Base-by-base conservation (phyloP, 2,888 invertebrate species). In the Orthosia cruda region DNA sequence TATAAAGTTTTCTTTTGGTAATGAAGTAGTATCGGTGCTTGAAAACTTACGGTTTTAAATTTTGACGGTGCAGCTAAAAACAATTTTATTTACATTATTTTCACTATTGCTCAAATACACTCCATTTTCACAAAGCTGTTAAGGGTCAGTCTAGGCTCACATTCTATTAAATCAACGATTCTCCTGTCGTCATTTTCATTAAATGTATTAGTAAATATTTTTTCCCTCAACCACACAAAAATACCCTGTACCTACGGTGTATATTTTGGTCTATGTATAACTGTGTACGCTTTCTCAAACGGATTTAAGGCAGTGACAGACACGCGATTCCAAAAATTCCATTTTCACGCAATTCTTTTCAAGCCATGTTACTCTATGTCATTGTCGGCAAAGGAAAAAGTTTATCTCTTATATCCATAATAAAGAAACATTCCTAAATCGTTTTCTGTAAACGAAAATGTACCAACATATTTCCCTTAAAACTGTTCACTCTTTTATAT, bases 1-100 rank as follows among this genome's bases (percentile, higher is more conserved):
- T 87, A 63, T 69, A 74, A 85, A 87, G 64, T 85, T 87, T 80
- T 72, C 65, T 59, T 80, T 74, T 67, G n/a, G 74, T 74, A 71
- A 74, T 76, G 74, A 75, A 68, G 67, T 65, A 55, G 61, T 71
- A 75, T 79, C 58, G 50, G 58, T 68, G 54, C 52, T n/a, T n/a
- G 40, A 57, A 67, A 82, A 77, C 62, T 71, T 72, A 59, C 61
- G 23, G 47, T 81, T 73, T 63, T 64, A 20, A 49, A 71, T 71
- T 69, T 76, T 58, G n/a, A n/a, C 32, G 49, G n/a, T 40, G 23
- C 55, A 59, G 57, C 54, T 58, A 49, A 32, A n/a, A 58, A 40
- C 15, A 11, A 47, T n/a, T 26, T 45, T 18, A 59, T 20, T 73
- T 52, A 15, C 40, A 9, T 40, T 26, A 45, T 18, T 9, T 71